A percentile compares a stretch with the other conserved stretches of the same genome.
Evolutionary conservation across 1,140 invertebrate genomes (phyloP).

Genomic region (Pseudobourletiella spinata): DNA sequence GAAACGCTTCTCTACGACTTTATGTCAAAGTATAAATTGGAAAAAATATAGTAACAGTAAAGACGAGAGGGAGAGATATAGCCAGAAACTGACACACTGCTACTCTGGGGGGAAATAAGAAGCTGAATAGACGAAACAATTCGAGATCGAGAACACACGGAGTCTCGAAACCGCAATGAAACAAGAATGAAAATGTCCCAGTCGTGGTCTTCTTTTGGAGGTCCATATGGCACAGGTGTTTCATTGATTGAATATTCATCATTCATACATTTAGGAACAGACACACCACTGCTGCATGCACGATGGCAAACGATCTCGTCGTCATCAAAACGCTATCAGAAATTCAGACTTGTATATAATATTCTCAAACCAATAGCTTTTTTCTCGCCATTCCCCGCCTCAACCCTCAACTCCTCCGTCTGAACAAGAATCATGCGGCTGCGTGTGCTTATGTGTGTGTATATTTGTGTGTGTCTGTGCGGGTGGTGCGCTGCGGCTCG

Average conservation of each 20-base stretch:
- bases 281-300: constrained; percentile 8
- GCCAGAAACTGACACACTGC: background rate
- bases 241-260: constrained; percentile 37
- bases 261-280: constrained; percentile 28
- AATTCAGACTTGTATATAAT: too few species aligned
- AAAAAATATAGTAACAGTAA: too few species aligned
- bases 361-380: background rate
- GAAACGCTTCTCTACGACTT: too few species aligned
- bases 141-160: background rate
- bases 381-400: background rate
- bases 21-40: background rate
- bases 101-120: background rate
- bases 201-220: constrained; percentile 23
- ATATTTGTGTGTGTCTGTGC: too few species aligned
- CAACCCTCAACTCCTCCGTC: too few species aligned
- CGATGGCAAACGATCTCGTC: background rate
- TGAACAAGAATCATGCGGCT: too few species aligned
- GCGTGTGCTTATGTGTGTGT: too few species aligned
- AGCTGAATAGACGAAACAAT: constrained; percentile 14
- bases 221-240: constrained; percentile 37
- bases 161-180: constrained; percentile 1
- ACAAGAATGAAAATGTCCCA: constrained; percentile 26
- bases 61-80: background rate
- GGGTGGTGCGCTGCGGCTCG: too few species aligned
- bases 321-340: background rate